Evolutionary conservation across 2,797 vertebrate genomes (phyloP).

Genomic region (Gallinago solitaria): DNA sequence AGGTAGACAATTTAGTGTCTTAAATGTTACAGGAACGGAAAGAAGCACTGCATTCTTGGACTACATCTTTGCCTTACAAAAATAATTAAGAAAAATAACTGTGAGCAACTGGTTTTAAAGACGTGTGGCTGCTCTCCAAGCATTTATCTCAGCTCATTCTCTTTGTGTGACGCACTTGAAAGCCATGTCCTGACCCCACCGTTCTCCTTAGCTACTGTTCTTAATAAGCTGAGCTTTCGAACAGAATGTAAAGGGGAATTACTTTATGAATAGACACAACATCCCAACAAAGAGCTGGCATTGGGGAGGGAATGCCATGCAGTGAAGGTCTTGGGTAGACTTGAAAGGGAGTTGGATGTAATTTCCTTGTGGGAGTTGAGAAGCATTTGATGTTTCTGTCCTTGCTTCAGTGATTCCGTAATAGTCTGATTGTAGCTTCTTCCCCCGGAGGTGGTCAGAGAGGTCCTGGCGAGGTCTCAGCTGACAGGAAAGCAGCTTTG

Average conservation of each 20-base stretch:
- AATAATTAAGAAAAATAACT: background rate
- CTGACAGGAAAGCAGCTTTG: background rate
- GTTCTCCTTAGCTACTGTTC: background rate
- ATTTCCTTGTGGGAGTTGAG: background rate
- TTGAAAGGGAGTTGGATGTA: background rate
- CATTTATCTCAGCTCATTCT: background rate
- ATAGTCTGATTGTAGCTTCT: background rate
- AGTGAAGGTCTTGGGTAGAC: background rate
- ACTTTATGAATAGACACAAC: background rate
- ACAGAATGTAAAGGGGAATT: background rate
- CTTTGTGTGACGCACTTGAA: background rate
- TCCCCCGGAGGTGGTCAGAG: background rate
- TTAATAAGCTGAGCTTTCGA: background rate
- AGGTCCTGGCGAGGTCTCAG: background rate
- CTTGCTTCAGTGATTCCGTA: background rate
- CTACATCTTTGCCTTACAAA: background rate
- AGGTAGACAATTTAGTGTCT: background rate
- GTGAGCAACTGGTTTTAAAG: background rate
- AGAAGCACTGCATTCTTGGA: background rate
- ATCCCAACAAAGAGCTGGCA: background rate
- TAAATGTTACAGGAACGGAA: background rate
- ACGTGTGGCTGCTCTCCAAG: background rate
- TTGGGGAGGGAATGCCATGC: background rate
- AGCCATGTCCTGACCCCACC: background rate
- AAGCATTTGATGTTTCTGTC: background rate